Evolutionary conservation across 1,140 invertebrate genomes (phyloP), one percentile per base, ranked within the genome.

Genomic region (Rhyacophila brunnea): DNA sequence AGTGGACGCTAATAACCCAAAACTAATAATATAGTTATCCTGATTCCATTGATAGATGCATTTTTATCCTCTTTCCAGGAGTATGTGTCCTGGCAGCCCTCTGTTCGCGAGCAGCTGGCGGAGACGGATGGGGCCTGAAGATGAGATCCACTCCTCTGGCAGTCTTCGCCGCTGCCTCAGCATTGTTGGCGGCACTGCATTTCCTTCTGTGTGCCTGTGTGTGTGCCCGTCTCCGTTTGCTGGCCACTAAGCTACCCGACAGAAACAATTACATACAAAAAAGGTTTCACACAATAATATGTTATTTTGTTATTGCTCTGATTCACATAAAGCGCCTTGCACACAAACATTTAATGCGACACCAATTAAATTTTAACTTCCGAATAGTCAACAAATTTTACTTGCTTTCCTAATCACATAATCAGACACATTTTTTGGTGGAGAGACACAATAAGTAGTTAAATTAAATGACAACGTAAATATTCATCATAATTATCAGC

Each of bases 241-340:
- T 77, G 20, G 71, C 71, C n/a, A 68, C 72, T 18, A 78, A 79
- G 51, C 68, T 78, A 9, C 74, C 74, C 2, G 75, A 79, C 28
- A 64, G 75, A 28, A 67, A 74, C 28, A 70, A 68, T 32, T 76
- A 74, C 46, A 62, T 77, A 2, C 67, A 69, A 46, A 72, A 77
- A 40, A 70, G 76, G 76, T 75, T 47, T 47, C 3, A 28, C 3
- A 28, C 23, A 28, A 28, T 13, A 15, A 32, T n/a, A 32, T 32
- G 15, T 35, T 23, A 28, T 28, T 28, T 28, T 28, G 23, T 28
- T 5, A 28, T 9, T 49, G 10, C 14, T 6, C 47, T 20, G 17
- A 49, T 20, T 10, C n/a, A 49, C n/a, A 9, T 10, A 20, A 6
- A 23, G 28, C 19, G 7, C n/a, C n/a, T 17, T 49, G 28, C 23